A percentile compares a stretch with the other conserved stretches of the same genome.
Evolutionary conservation across 2,888 invertebrate genomes (phyloP).

Genomic region (Perithous albicinctus): DNA sequence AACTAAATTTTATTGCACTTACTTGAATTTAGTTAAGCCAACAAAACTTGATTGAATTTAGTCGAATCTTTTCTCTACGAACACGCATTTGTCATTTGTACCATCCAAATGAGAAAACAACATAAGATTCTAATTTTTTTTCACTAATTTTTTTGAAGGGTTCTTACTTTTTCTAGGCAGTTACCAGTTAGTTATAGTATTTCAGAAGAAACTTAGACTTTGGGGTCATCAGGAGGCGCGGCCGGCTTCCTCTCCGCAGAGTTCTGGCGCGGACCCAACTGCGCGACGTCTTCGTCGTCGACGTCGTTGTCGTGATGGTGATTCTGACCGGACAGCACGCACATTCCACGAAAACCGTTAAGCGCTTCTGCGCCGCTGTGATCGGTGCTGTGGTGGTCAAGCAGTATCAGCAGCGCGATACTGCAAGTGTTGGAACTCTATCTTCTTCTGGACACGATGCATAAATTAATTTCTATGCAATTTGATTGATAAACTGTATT

Average conservation of each 20-base stretch:
- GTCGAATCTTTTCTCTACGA: too few species aligned
- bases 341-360: conserved; percentile 85
- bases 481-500: conserved; percentile 21
- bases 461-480: conserved; percentile 58
- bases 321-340: conserved; percentile 71
- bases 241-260: conserved; percentile 77
- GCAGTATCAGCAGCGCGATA: conserved; percentile 4
- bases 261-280: conserved; percentile 83
- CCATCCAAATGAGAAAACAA: neutral
- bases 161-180: conserved; percentile 55
- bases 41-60: too few species aligned
- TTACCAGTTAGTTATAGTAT: conserved; percentile 48
- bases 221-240: conserved; percentile 83
- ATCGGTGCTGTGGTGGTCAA: conserved; percentile 11
- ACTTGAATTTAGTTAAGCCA: too few species aligned
- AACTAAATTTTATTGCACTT: too few species aligned
- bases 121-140: neutral
- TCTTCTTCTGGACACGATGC: conserved; percentile 25
- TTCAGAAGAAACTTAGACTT: conserved; percentile 70
- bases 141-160: neutral
- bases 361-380: conserved; percentile 75
- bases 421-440: neutral
- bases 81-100: too few species aligned
- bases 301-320: conserved; percentile 49
- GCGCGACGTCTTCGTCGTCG: conserved; percentile 63